Conservation (phyloP, 92 coral and sea anemone species). For the Siderastrea radians region DNA sequence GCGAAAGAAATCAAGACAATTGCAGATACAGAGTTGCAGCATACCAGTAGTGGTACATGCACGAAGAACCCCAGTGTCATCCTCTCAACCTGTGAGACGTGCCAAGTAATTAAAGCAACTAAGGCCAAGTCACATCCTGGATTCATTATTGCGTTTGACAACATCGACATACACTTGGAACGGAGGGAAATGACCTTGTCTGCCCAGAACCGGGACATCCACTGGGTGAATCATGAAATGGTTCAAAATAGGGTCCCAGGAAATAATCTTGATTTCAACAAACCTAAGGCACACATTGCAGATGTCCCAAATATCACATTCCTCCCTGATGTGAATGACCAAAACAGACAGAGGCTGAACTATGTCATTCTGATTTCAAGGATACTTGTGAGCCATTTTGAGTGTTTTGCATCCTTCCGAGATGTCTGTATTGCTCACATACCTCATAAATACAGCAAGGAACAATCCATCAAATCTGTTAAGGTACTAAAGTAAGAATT, state of each 20-base stretch:
- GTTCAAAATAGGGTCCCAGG: constrained; percentile 38
- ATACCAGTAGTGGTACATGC: constrained; percentile 14
- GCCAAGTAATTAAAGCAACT: neutral
- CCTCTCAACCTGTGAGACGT: constrained; percentile 4
- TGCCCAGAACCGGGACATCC: constrained; percentile 19
- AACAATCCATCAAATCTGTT: constrained; percentile 67
- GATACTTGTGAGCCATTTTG: constrained; percentile 58
- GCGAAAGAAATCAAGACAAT: constrained; percentile 19
- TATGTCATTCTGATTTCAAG: constrained; percentile 72
- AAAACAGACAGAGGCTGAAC: constrained; percentile 61
- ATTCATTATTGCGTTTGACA: constrained; percentile 46
- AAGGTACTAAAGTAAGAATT: constrained; percentile 45
- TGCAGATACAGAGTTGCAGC: neutral
- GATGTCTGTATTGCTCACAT: constrained; percentile 61
- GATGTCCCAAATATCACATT: constrained; percentile 71
- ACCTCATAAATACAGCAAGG: constrained; percentile 64
- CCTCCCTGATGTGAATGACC: constrained; percentile 55
- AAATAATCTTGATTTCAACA: constrained; percentile 32
- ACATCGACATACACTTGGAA: constrained; percentile 23
- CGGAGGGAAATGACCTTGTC: constrained; percentile 38
- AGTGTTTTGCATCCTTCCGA: constrained; percentile 35
- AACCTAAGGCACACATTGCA: constrained; percentile 30
- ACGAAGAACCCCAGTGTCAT: constrained; percentile 9
- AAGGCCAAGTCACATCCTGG: constrained; percentile 39
- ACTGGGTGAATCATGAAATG: constrained; percentile 64